These are phyloP conservation scores for Drosophila sulfurigaster DNA, from an alignment of 1,140 invertebrate genomes.

Conservation along the genomic window DNA sequence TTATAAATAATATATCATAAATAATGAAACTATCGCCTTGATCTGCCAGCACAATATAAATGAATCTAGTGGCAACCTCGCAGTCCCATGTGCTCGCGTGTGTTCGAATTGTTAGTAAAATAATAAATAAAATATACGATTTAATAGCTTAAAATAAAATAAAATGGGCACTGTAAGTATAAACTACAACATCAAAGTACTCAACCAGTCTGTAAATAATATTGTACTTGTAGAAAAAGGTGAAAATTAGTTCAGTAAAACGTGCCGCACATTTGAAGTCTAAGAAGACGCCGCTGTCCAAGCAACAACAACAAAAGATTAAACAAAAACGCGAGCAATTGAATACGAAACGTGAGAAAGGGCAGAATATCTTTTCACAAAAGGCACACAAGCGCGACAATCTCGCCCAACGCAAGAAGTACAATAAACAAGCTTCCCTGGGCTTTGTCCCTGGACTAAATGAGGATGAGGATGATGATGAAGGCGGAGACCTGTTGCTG, in stretches of 20 bases:
- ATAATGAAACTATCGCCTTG: background rate
- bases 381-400: conserved; percentile 76
- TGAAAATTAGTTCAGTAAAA: conserved; percentile 83
- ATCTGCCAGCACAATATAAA: conserved; percentile 4
- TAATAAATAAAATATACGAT: background rate
- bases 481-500: conserved; percentile 54
- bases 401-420: conserved; percentile 68
- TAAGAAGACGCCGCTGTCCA: conserved; percentile 75
- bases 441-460: conserved; percentile 36
- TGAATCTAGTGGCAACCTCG: conserved; percentile 6
- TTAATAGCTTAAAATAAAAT: conserved; percentile 12
- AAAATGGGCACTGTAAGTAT: conserved; percentile 66
- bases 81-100: conserved; percentile 63
- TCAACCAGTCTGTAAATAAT: background rate
- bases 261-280: conserved; percentile 79
- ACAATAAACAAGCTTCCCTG: conserved; percentile 65
- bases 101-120: conserved; percentile 16
- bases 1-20: no score
- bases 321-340: conserved; percentile 72
- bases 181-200: background rate
- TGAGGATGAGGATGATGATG: conserved; percentile 55
- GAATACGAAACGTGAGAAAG: conserved; percentile 63
- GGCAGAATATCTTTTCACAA: conserved; percentile 75
- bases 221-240: conserved; percentile 72
- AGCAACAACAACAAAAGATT: conserved; percentile 80